Base-by-base conservation (phyloP, 2,113 vertebrate genomes). In the Bufo gargarizans region DNA sequence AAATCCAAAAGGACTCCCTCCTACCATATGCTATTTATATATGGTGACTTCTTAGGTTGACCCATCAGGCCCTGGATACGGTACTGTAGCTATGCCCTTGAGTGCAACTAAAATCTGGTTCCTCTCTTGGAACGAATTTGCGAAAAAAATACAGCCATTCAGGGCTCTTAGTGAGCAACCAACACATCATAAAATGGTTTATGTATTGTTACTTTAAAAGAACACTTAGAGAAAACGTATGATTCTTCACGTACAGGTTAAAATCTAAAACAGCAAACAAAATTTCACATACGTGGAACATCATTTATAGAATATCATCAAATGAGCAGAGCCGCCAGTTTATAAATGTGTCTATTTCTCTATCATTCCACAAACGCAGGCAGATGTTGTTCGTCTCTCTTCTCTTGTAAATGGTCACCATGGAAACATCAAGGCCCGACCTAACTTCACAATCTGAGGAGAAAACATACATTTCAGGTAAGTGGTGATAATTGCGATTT, bases 361-460 rank as follows among this genome's bases (percentile, higher is more conserved):
- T 0, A 0, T 81, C 77, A 4, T 69, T 0, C 1, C 86, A 83
- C 47, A 45, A 84, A 87, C 77, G 4, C 92, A 92, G 92, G 93
- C 91, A 76, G 89, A 93, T 93, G 93, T 94, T 86, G 82, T 82
- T 33, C 33, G 33, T 56, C 91, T 91, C 87, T 65, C 87, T 90
- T 89, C 59, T 86, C 71, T 20, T 93, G 93, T 82, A 93, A 91
- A 90, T 92, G 59, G 94, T 97, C 95, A 92, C 96, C 94, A 95
- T 96, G 94, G 95, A 91, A 97, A 97, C 96, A 90, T 86, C 88
- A 19, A 83, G 90, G 90, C 91, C 92, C 81, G 0, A 88, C 91
- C 86, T 90, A 71, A 90, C 89, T 91, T 81, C 90, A 91, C 89
- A 88, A 80, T 91, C 91, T 93, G 94, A 94, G 94, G 96, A 95